Percentiles rank a stretch among this genome's conserved stretches.
These are phyloP conservation scores for Myotis lucifugus DNA, from an alignment of 2,113 vertebrate genomes.

Conservation along the genomic window DNA sequence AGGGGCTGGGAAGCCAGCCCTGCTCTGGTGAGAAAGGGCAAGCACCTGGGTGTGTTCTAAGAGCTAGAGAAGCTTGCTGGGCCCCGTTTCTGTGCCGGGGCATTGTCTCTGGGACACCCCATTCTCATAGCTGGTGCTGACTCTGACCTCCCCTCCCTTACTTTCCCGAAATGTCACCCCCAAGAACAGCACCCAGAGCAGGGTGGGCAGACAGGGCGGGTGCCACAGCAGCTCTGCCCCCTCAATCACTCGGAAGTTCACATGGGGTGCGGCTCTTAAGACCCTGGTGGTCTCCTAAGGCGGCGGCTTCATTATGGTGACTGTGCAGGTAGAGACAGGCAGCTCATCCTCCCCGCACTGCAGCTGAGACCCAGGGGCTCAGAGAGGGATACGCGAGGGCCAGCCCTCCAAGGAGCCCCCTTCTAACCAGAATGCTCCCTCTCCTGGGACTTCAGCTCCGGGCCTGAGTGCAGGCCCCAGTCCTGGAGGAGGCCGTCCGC, in stretches of 20 bases:
- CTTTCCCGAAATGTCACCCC: background rate
- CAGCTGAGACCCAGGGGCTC: background rate
- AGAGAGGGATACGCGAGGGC: too few species aligned
- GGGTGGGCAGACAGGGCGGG: background rate
- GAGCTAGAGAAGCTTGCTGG: background rate
- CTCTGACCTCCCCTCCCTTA: background rate
- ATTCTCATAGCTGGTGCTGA: background rate
- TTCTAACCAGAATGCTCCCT: background rate
- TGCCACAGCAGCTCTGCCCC: background rate
- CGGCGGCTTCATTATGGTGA: background rate
- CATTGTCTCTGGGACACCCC: background rate
- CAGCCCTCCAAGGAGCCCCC: background rate
- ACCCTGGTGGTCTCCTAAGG: background rate
- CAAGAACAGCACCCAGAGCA: background rate
- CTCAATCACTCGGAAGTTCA: conserved; percentile 54
- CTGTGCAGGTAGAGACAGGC: background rate
- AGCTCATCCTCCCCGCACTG: background rate
- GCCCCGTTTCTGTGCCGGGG: background rate
- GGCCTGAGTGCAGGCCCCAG: background rate
- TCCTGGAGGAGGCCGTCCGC: background rate
- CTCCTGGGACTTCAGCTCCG: background rate
- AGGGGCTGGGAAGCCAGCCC: background rate
- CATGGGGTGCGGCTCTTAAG: conserved; percentile 28
- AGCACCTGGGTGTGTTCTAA: background rate
- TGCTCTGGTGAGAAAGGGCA: background rate